phyloP scores from a whole-genome alignment of 2,797 vertebrate species.

The Ambastaia sidthimunki region DNA sequence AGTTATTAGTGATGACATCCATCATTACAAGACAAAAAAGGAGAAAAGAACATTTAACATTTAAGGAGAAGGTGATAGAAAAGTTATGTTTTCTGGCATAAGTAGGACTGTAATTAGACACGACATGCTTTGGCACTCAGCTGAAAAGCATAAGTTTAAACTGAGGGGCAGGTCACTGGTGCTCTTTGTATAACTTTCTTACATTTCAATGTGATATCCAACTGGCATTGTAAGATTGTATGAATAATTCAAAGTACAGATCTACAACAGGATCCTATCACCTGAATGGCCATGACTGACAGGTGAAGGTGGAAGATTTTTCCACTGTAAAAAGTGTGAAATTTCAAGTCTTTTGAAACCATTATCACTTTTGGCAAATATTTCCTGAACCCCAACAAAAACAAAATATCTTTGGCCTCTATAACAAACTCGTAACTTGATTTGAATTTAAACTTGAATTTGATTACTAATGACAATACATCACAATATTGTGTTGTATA shows the following conservation, averaged over 20 bases:
- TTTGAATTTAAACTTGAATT: too few relatives aligned
- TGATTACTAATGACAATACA: too few relatives aligned
- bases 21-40: neutral
- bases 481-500: too few relatives aligned
- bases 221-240: constrained; percentile 32
- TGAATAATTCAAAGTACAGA: constrained; percentile 15
- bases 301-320: constrained; percentile 2
- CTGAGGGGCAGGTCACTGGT: constrained; percentile 10
- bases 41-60: neutral
- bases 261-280: constrained; percentile 21
- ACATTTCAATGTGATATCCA: constrained; percentile 25
- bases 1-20: constrained; percentile 36
- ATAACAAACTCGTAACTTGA: neutral
- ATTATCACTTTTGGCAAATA: neutral
- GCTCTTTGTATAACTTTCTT: constrained; percentile 34
- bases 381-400: neutral
- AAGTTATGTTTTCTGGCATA: constrained; percentile 17
- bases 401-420: too few relatives aligned
- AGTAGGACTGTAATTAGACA: constrained; percentile 39
- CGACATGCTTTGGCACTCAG: constrained; percentile 35
- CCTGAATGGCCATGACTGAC: constrained; percentile 10
- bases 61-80: neutral
- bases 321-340: neutral
- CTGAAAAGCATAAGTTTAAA: constrained; percentile 13
- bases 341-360: neutral